These are phyloP conservation scores for Ellobium chinense DNA, from an alignment of 2,888 invertebrate species.

Conservation along the genomic window DNA sequence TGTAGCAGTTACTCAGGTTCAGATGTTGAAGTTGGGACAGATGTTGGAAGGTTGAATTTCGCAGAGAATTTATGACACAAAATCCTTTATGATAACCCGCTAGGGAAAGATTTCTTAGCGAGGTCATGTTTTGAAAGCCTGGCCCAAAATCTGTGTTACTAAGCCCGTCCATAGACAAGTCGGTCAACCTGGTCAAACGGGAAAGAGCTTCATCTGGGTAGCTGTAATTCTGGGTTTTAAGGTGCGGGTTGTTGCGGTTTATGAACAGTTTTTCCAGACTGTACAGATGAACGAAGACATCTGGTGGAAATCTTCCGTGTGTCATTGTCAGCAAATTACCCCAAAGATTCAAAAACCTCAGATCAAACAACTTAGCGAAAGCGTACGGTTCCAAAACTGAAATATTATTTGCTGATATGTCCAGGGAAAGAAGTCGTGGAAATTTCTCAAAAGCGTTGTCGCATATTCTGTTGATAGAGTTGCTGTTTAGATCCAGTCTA, in stretches of 20 bases:
- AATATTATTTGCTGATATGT: neutral
- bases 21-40: neutral
- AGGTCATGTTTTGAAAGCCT: conserved; percentile 14
- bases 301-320: neutral
- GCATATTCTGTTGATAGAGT: neutral
- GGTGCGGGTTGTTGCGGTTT: neutral
- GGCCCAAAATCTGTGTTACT: neutral
- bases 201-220: conserved; percentile 20
- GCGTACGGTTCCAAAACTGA: neutral
- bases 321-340: neutral
- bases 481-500: neutral
- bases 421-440: neutral
- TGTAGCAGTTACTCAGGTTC: neutral
- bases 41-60: neutral
- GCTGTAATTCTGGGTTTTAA: neutral
- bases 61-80: neutral
- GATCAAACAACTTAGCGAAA: neutral
- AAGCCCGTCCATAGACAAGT: neutral
- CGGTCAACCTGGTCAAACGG: neutral
- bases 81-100: neutral
- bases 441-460: neutral
- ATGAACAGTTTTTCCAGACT: neutral
- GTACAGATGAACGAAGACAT: neutral
- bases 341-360: neutral
- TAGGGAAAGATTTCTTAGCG: neutral